Conservation (phyloP, 2,797 vertebrate species). For the Anguilla pacifica region DNA sequence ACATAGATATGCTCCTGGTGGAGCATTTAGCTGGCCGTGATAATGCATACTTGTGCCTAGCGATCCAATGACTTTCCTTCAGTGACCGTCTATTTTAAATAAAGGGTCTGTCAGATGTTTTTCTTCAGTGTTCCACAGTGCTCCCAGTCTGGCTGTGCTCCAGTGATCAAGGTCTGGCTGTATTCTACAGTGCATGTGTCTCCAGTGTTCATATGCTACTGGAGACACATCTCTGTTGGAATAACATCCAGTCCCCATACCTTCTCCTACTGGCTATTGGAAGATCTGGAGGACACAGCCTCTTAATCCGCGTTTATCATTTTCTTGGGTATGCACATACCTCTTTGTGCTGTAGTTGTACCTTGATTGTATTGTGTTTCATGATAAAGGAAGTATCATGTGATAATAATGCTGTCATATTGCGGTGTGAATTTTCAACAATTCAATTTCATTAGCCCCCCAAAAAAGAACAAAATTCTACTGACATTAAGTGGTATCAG, state of each 20-base stretch:
- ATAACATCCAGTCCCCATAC: slow-evolving; percentile 86
- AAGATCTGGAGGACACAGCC: slow-evolving; percentile 46
- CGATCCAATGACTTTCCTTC: not conserved
- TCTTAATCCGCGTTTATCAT: not conserved
- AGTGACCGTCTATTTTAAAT: not conserved
- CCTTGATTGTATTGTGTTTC: not conserved
- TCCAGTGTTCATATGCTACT: slow-evolving; percentile 93
- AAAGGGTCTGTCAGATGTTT: not conserved
- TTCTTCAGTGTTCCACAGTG: not conserved
- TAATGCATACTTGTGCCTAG: not conserved
- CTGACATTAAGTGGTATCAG: not conserved
- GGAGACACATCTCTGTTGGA: slow-evolving; percentile 97
- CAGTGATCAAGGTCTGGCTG: slow-evolving; percentile 77
- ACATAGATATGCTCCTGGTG: too few species aligned
- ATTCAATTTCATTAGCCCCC: not conserved
- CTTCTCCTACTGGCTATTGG: slow-evolving; percentile 19
- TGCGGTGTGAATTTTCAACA: not conserved
- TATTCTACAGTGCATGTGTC: slow-evolving; percentile 99
- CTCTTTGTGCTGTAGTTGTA: not conserved
- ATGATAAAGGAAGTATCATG: not conserved
- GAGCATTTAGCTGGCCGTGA: not conserved
- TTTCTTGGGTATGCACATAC: not conserved
- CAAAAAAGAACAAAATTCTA: not conserved
- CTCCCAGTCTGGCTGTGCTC: slow-evolving; percentile 35
- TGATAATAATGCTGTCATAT: not conserved